Percentiles rank a stretch among this genome's conserved stretches.
Evolutionary conservation across 2,797 vertebrate genomes (phyloP).

Genomic region (Cuniculus paca): DNA sequence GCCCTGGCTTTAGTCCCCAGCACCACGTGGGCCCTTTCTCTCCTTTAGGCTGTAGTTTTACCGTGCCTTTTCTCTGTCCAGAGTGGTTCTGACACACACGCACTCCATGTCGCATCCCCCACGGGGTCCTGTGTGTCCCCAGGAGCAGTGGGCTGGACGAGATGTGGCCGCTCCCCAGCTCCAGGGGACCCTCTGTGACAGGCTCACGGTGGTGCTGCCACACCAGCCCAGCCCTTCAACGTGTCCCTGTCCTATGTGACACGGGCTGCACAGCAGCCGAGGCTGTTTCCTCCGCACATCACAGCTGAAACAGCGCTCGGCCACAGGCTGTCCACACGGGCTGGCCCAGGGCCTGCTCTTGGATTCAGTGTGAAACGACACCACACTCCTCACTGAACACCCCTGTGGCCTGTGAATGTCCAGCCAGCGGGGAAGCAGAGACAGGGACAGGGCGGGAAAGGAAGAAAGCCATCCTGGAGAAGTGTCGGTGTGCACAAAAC

Average conservation of each 20-base stretch:
- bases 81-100: too few species aligned
- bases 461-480: neutral
- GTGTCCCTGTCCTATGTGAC: neutral
- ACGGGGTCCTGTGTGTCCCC: neutral
- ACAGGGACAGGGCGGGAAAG: neutral
- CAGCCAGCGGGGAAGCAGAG: too few species aligned
- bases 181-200: neutral
- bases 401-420: too few species aligned
- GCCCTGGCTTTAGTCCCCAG: neutral
- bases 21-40: neutral
- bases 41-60: accelerated
- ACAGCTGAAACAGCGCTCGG: too few species aligned
- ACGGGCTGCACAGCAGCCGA: neutral
- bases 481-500: neutral
- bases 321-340: neutral
- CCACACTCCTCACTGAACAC: neutral
- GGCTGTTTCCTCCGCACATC: neutral
- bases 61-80: neutral
- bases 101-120: neutral
- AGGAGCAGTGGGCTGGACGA: neutral
- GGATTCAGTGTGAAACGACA: neutral
- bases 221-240: neutral
- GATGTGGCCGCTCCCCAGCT: neutral
- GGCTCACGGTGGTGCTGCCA: accelerated
- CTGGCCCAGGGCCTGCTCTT: neutral